Percentiles rank a stretch among this genome's conserved stretches.
Evolutionary conservation across 2,888 invertebrate species (phyloP).

Genomic region (Athetis lepigone): DNA sequence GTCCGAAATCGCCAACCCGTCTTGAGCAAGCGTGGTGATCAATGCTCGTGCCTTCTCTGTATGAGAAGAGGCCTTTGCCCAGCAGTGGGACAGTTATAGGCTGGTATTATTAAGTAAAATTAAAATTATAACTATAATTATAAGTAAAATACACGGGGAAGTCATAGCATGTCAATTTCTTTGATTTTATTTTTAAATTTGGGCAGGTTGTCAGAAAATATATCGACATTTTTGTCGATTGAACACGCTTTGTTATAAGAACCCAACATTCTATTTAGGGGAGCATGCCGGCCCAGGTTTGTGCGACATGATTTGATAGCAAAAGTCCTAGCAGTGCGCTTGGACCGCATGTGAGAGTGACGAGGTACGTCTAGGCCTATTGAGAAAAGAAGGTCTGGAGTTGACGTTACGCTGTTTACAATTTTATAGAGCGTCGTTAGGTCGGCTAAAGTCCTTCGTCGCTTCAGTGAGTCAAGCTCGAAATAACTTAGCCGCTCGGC

Average conservation of each 20-base stretch:
- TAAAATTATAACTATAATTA: too few species aligned
- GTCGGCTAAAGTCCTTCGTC: background rate
- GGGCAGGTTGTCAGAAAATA: too few species aligned
- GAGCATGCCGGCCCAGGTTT: background rate
- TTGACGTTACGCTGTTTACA: background rate
- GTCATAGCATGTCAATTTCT: too few species aligned
- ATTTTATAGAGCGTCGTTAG: background rate
- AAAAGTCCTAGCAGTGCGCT: background rate
- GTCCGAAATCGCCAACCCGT: too few species aligned
- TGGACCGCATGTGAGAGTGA: background rate
- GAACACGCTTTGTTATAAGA: background rate
- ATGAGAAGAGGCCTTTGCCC: too few species aligned
- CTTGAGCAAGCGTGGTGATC: too few species aligned
- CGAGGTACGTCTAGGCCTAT: background rate
- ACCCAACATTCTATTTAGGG: background rate
- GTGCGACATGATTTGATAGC: background rate
- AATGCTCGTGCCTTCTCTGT: too few species aligned
- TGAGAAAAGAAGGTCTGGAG: background rate
- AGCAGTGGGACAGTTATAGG: too few species aligned
- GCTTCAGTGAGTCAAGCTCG: background rate
- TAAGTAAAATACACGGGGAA: too few species aligned
- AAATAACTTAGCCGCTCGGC: background rate
- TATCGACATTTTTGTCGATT: too few species aligned
- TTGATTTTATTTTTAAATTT: too few species aligned
- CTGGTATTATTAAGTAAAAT: too few species aligned